Base-by-base conservation (phyloP, 2,797 vertebrate genomes). In the Melanotaenia pygmaea region DNA sequence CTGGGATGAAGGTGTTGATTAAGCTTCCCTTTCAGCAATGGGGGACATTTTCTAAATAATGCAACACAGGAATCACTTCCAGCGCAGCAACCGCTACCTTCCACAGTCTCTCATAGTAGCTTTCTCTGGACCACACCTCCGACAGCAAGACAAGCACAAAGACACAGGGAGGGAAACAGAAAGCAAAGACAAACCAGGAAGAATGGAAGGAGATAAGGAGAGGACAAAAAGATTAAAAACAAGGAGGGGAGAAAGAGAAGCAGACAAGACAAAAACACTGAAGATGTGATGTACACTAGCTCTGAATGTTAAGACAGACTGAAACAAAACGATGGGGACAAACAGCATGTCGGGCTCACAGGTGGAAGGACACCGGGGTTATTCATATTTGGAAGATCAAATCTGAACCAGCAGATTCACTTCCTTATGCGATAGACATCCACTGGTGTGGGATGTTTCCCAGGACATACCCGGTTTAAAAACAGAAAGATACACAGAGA, bases 81-180 rank as follows among this genome's bases (percentile, higher is more conserved):
- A 56, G 30, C 65, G 83, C 71, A 45, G 82, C 62, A 83, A 79
- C 86, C 82, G 90, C 92, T 94, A 94, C 93, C 93, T 94, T 94
- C 90, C 89, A 94, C 82, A 93, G 89, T 64, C 87, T 90, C 82
- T 94, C 93, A 94, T 82, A 93, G 92, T 81, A 90, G 86, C 90
- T 91, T 85, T 93, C 91, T 89, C 90, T 92, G 87, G 91, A 88
- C 91, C 94, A 93, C 83, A 92, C 88, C 94, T 94, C 91, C 93
- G 85, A 82, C 79, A 86, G 91, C 90, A 61, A 90, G 88, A 89
- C 82, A 81, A 75, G 80, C 77, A 86, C 72, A 79, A 58, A 79
- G 84, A 88, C 64, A 80, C 22, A 65, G 74, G 72, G 74, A 79
- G 72, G 75, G 76, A 79, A 61, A 76, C 40, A 76, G 67, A 82